Conservation (phyloP, 2,888 invertebrate genomes). For the Diadegma fenestrale region DNA sequence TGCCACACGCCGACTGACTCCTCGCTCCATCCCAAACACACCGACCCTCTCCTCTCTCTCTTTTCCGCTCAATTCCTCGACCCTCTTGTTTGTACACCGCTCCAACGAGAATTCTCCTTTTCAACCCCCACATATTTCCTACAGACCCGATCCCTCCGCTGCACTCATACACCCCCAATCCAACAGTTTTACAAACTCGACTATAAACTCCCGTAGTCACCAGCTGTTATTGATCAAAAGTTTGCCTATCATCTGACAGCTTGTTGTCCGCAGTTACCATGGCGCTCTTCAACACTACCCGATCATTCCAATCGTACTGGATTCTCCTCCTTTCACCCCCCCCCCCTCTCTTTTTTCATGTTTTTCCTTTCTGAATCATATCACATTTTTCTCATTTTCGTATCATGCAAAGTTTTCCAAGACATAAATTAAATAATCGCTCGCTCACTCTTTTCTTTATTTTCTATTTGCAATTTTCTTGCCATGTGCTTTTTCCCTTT, state of each 20-base stretch:
- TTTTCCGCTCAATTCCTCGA: conserved; percentile 30
- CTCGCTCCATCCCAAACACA: conserved; percentile 68
- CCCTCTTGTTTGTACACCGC: conserved; percentile 39
- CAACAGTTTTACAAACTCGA: conserved; percentile 56
- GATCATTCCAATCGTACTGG: conserved; percentile 81
- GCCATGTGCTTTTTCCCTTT: no score
- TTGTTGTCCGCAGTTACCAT: conserved; percentile 85
- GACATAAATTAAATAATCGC: no score
- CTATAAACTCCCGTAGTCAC: conserved; percentile 78
- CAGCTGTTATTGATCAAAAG: conserved; percentile 84
- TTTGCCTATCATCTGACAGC: conserved; percentile 84
- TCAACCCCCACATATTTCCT: conserved; percentile 40
- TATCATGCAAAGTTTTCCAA: no score
- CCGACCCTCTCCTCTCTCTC: conserved; percentile 29
- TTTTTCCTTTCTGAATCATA: no score
- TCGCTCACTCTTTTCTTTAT: conserved; percentile 19
- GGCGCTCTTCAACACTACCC: conserved; percentile 78
- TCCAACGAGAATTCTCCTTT: conserved; percentile 33
- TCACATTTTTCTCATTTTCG: no score
- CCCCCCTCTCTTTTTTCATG: conserved; percentile 7
- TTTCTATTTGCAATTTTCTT: no score
- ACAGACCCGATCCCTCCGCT: background rate
- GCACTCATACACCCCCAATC: background rate
- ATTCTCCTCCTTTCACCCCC: conserved; percentile 45
- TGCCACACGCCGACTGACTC: conserved; percentile 81